phyloP scores from a whole-genome alignment of 2,888 invertebrate species.

The Microctonus aethiopoides region DNA sequence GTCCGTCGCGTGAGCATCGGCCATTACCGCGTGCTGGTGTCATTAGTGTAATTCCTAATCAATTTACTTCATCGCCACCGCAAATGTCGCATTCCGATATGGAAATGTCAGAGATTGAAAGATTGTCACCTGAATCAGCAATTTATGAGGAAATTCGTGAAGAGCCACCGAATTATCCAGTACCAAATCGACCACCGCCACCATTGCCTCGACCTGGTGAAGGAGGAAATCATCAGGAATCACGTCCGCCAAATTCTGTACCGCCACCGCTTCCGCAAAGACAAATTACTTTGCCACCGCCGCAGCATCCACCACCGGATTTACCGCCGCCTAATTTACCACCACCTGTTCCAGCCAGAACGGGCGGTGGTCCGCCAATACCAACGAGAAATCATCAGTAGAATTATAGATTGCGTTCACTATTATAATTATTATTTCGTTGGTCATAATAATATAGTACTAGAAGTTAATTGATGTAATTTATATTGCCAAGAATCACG shows the following conservation, averaged over 20 bases:
- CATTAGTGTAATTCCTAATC: constrained; percentile 60
- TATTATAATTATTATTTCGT: background rate
- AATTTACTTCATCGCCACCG: constrained; percentile 40
- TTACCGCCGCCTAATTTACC: constrained; percentile 66
- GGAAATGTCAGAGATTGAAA: no score
- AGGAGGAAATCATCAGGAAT: constrained; percentile 39
- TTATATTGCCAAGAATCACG: background rate
- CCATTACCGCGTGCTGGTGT: constrained; percentile 59
- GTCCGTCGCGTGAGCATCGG: constrained; percentile 57
- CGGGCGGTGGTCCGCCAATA: constrained; percentile 75
- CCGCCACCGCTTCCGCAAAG: constrained; percentile 63
- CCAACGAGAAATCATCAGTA: constrained; percentile 70
- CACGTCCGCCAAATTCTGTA: constrained; percentile 49
- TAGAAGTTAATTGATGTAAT: background rate
- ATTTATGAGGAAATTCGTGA: constrained; percentile 65
- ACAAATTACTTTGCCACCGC: constrained; percentile 59
- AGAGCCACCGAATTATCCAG: constrained; percentile 56
- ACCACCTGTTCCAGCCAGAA: constrained; percentile 72
- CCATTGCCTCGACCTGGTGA: constrained; percentile 58
- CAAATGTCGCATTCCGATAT: no score
- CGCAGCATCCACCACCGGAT: constrained; percentile 62
- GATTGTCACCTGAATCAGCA: constrained; percentile 52
- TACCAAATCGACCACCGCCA: constrained; percentile 63
- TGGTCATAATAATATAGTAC: background rate
- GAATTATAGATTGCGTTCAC: background rate